Evolutionary conservation across 2,797 vertebrate species (phyloP), one percentile per base, ranked within the genome.

Genomic region (Erethizon dorsatum): DNA sequence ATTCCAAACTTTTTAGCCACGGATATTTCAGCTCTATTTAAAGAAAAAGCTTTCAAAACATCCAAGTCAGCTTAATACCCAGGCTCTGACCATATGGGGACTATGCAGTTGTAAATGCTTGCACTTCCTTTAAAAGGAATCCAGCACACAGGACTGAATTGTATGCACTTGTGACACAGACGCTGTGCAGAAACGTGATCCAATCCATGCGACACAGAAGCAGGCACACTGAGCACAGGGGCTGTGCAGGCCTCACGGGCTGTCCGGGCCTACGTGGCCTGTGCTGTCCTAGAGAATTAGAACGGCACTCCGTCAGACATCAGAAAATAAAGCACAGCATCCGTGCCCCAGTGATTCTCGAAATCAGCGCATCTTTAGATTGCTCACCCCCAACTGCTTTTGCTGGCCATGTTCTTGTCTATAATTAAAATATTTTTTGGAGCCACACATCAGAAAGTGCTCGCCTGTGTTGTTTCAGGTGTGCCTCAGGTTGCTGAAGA

Each of bases 201-300:
- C 37, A 52, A 73, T 71, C 87, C 85, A 96, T 91, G 85, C n/a
- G 28, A 67, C 83, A 95, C 13, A 78, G 83, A 65, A 85, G 95
- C 92, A 15, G 33, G 41, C 5, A 79, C 57, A 14, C 47, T 13
- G 4, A 47, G 69, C 83, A 3, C 28, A 91, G 73, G 73, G 0
- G 88, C 41, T 67, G 1, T 9, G 31, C 61, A 5, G 88, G 33
- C 2, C 52, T 99, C 98, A 99, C 95, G 99, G 93, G 99, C 99
- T 99, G 99, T 99, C 98, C 99, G 99, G 54, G 99, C 98, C 94
- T 99, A 99, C 99, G 99, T 99, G 14, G 99, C 99, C 96, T 99
- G 99, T 0, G 99, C 99, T 0, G 99, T 99, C 99, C 99, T 47
- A 52, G 33, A 52, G 28, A 75, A 75, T 28, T 73, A 73, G 37